A percentile compares a stretch with the other conserved stretches of the same genome.
These are phyloP conservation scores for Hyppa rectilinea DNA, from an alignment of 2,888 invertebrate genomes.

Conservation along the genomic window DNA sequence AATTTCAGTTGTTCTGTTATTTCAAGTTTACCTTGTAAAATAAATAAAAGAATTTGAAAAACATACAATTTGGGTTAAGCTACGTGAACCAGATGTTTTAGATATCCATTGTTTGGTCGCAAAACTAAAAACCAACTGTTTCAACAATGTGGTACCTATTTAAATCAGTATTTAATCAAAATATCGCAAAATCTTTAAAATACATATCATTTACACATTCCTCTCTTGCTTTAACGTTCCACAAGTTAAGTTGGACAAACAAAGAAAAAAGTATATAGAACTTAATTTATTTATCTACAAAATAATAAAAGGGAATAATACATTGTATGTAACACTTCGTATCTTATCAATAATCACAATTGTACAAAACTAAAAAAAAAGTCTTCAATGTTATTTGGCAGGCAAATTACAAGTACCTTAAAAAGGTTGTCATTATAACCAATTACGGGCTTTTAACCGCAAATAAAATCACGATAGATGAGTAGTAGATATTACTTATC, in stretches of 20 bases:
- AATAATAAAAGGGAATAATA: background rate
- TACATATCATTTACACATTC: too few species aligned
- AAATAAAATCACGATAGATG: background rate
- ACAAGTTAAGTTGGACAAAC: too few species aligned
- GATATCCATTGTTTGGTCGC: background rate
- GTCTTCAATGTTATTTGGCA: background rate
- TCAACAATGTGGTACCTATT: background rate
- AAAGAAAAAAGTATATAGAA: background rate
- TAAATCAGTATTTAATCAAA: background rate
- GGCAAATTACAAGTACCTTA: background rate
- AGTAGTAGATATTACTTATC: background rate
- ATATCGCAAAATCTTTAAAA: too few species aligned
- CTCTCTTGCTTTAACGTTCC: too few species aligned
- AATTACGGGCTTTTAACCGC: too few species aligned
- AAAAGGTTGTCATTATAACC: too few species aligned
- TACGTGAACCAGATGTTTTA: background rate
- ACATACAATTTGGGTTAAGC: background rate
- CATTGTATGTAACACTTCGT: too few species aligned
- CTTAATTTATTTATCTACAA: background rate
- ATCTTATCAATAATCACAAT: constrained; percentile 1
- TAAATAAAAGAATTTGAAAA: background rate
- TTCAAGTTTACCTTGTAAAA: background rate
- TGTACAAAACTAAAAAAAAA: background rate
- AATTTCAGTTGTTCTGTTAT: background rate
- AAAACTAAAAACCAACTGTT: constrained; percentile 1